phyloP scores from a whole-genome alignment of 2,797 vertebrate genomes.

The Rhodeus uyekii region DNA sequence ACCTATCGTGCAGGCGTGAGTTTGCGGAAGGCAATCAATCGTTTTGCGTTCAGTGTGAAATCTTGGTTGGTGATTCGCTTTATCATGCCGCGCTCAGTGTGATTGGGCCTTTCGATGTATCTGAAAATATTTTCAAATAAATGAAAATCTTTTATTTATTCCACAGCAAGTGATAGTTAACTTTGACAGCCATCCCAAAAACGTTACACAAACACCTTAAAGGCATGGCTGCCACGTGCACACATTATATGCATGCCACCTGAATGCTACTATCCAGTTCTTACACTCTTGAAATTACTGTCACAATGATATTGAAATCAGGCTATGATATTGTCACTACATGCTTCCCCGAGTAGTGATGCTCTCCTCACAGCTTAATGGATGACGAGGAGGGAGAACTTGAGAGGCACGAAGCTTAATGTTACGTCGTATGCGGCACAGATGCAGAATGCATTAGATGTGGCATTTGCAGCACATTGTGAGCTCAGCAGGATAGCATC shows the following conservation, averaged over 20 bases:
- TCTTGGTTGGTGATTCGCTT: too few species aligned
- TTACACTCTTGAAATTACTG: neutral
- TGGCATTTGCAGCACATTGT: constrained; percentile 55
- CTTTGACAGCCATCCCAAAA: too few species aligned
- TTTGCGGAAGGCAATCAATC: too few species aligned
- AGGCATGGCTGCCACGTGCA: neutral
- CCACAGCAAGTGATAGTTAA: too few species aligned
- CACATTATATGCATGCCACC: neutral
- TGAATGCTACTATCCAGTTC: neutral
- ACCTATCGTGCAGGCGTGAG: too few species aligned
- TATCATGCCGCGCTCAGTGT: too few species aligned
- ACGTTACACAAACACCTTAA: too few species aligned
- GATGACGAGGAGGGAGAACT: neutral
- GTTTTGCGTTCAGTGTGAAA: too few species aligned
- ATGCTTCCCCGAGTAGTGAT: neutral
- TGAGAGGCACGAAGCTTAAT: constrained; percentile 4
- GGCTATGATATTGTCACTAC: neutral
- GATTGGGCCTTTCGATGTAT: too few species aligned
- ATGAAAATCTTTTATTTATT: too few species aligned
- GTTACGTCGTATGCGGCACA: constrained; percentile 14
- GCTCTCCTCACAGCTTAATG: constrained; percentile 13
- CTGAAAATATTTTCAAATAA: too few species aligned
- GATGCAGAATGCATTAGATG: constrained; percentile 51
- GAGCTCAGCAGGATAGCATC: constrained; percentile 52
- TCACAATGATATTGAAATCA: too few species aligned